A percentile compares a stretch with the other conserved stretches of the same genome.
phyloP scores from a whole-genome alignment of 1,140 invertebrate genomes.

The Leguminivora glycinivorella region DNA sequence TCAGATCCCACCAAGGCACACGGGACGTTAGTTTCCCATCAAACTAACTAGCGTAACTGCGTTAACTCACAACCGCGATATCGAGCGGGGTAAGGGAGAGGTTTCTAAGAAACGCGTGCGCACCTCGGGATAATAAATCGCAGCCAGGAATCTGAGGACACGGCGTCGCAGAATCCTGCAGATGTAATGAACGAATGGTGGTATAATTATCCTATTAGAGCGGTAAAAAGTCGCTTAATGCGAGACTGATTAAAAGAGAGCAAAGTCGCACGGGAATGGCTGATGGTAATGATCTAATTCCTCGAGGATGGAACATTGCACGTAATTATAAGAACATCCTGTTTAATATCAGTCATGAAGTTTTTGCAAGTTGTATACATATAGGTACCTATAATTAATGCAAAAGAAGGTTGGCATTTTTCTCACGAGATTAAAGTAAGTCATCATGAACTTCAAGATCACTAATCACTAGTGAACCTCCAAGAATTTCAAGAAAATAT shows the following conservation, averaged over 20 bases:
- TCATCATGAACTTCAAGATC: background rate
- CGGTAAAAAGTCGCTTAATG: conserved; percentile 24
- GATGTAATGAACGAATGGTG: conserved; percentile 32
- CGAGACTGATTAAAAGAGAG: conserved; percentile 21
- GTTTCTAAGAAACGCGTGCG: conserved; percentile 43
- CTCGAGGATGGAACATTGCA: conserved; percentile 14
- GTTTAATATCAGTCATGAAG: conserved; percentile 5
- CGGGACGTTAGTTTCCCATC: conserved; percentile 29
- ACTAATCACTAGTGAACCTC: too few relatives aligned
- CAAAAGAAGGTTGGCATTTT: background rate
- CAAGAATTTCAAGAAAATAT: too few relatives aligned
- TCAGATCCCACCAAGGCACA: background rate
- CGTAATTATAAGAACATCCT: conserved; percentile 15
- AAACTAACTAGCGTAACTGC: conserved; percentile 40
- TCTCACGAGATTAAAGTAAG: background rate
- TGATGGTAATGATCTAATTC: conserved; percentile 28
- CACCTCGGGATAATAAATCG: conserved; percentile 42
- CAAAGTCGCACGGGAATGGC: conserved; percentile 25
- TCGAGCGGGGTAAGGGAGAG: background rate
- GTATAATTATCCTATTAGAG: conserved; percentile 29
- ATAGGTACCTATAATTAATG: conserved; percentile 6
- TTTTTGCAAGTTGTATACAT: background rate
- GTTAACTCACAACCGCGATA: conserved; percentile 12
- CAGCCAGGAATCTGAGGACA: conserved; percentile 38
- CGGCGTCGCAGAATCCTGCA: conserved; percentile 31